Percentiles rank a stretch among this genome's conserved stretches.
Evolutionary conservation across 2,797 vertebrate species (phyloP).

Genomic region (Smutsia temminckii): DNA sequence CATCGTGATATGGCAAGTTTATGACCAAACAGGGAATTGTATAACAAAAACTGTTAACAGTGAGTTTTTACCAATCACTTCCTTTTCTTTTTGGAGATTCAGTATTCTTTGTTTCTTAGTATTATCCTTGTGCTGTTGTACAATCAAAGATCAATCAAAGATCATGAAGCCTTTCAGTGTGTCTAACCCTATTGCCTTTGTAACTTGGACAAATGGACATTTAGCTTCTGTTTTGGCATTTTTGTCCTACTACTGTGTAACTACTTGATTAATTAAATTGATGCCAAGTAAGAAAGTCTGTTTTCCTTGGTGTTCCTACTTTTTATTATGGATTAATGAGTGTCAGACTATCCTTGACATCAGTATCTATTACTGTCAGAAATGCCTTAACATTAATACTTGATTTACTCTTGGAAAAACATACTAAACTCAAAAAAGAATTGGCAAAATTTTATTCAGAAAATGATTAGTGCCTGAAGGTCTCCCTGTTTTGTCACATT

Average conservation of each 20-base stretch:
- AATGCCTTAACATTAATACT: neutral
- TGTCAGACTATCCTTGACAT: neutral
- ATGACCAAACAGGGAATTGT: neutral
- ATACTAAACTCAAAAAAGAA: conserved; percentile 36
- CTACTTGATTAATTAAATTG: conserved; percentile 38
- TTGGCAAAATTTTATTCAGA: conserved; percentile 29
- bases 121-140: neutral
- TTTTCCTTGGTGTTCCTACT: neutral
- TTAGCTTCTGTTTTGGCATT: neutral
- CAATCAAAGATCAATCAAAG: conserved; percentile 8
- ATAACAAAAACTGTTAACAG: neutral
- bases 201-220: neutral
- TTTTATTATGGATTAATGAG: conserved; percentile 35
- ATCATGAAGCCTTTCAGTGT: neutral
- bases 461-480: neutral
- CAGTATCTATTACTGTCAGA: neutral
- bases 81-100: neutral
- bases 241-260: neutral
- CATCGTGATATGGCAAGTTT: neutral
- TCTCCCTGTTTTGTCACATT: conserved; percentile 30
- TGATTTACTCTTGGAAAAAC: conserved; percentile 34
- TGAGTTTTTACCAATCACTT: neutral
- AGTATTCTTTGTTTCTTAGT: neutral
- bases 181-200: neutral
- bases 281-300: neutral